Evolutionary conservation across 2,113 vertebrate genomes (phyloP).

Genomic region (Leptobrachium ailaonicum): DNA sequence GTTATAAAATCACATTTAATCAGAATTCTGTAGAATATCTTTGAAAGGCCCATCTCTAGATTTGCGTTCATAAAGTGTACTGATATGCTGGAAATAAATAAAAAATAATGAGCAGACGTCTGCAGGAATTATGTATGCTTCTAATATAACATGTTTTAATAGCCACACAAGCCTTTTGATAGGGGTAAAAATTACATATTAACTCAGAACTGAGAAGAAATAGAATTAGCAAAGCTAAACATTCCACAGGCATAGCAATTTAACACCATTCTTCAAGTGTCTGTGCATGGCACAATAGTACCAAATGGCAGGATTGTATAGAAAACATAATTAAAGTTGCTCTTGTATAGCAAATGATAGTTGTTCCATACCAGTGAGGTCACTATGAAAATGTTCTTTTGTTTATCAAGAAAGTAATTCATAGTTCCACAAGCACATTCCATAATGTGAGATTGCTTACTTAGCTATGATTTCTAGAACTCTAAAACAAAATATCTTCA

Average conservation of each 20-base stretch:
- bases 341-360: slow-evolving; percentile 25
- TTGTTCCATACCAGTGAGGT: slow-evolving; percentile 15
- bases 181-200: slow-evolving; percentile 1
- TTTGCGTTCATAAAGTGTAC: too few relatives aligned
- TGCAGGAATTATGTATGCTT: background rate
- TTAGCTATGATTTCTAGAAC: slow-evolving; percentile 1
- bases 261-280: slow-evolving; percentile 20
- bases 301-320: slow-evolving; percentile 18
- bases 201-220: slow-evolving; percentile 9
- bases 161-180: background rate
- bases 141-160: background rate
- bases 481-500: slow-evolving; percentile 2
- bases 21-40: too few relatives aligned
- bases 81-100: background rate
- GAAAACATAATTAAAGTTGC: slow-evolving; percentile 20
- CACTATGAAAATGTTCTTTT: slow-evolving; percentile 21
- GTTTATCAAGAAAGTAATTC: slow-evolving; percentile 5
- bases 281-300: slow-evolving; percentile 22
- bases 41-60: too few relatives aligned
- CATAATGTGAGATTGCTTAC: slow-evolving; percentile 8
- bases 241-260: slow-evolving; percentile 23
- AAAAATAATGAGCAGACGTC: background rate
- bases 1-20: too few relatives aligned
- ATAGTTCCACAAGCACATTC: slow-evolving; percentile 4
- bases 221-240: slow-evolving; percentile 3